Evolutionary conservation across 1,140 invertebrate genomes (phyloP).

Genomic region (Listronotus oregonensis): DNA sequence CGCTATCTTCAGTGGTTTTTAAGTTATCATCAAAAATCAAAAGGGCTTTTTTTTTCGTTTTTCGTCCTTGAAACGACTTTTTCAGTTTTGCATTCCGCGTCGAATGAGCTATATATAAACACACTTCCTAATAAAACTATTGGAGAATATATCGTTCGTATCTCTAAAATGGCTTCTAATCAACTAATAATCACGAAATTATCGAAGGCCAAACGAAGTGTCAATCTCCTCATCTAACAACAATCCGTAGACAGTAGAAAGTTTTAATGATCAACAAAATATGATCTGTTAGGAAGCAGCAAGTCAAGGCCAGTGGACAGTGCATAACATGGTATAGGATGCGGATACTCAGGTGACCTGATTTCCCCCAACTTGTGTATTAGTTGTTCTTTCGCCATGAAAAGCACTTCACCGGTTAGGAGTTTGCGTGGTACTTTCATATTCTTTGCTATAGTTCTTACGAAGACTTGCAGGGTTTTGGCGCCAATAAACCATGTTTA

Average conservation of each 20-base stretch:
- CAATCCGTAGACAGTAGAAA: conserved; percentile 36
- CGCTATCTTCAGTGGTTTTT: too few relatives aligned
- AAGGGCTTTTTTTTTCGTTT: too few relatives aligned
- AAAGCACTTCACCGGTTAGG: conserved; percentile 24
- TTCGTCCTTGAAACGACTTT: too few relatives aligned
- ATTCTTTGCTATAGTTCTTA: conserved; percentile 3
- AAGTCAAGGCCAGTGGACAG: conserved; percentile 31
- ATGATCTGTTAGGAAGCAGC: conserved; percentile 24
- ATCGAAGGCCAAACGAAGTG: conserved; percentile 12
- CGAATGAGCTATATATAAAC: too few relatives aligned
- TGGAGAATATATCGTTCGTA: too few relatives aligned
- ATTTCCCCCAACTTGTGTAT: conserved; percentile 40
- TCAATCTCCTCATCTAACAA: conserved; percentile 23
- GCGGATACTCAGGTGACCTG: conserved; percentile 40
- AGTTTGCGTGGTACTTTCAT: conserved; percentile 22
- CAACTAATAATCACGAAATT: conserved; percentile 6
- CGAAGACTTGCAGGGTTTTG: not conserved
- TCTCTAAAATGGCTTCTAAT: too few relatives aligned
- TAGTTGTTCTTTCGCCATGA: conserved; percentile 41
- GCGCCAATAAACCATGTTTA: not conserved
- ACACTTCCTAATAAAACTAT: too few relatives aligned
- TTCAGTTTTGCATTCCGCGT: too few relatives aligned
- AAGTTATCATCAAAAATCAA: too few relatives aligned
- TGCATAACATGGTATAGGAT: conserved; percentile 37
- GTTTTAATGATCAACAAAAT: conserved; percentile 37